phyloP scores from a whole-genome alignment of 2,888 invertebrate species.

The Dione juno region DNA sequence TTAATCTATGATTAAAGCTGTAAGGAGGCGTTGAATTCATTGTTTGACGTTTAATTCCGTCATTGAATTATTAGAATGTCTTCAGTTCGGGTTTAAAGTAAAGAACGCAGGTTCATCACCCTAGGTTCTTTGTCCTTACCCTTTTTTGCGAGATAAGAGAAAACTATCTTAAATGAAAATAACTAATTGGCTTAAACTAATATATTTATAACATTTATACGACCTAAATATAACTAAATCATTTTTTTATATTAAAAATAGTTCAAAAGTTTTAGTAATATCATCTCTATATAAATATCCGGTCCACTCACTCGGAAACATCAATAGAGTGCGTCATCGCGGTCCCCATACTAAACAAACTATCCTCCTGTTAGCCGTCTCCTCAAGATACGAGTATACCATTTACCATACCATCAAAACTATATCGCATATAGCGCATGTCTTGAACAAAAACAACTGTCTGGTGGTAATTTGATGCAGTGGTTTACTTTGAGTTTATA shows the following conservation, averaged over 20 bases:
- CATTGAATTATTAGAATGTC: no score
- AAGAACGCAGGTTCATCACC: no score
- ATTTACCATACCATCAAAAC: conserved; percentile 36
- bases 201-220: not conserved
- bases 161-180: no score
- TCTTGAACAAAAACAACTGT: not conserved
- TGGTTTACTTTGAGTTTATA: not conserved
- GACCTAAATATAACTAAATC: no score
- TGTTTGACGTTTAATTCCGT: no score
- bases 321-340: conserved; percentile 75
- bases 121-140: no score
- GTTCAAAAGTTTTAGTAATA: conserved; percentile 26
- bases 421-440: not conserved
- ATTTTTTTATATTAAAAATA: not conserved
- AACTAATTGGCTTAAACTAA: not conserved
- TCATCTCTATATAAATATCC: conserved; percentile 54
- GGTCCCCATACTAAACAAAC: conserved; percentile 69
- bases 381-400: conserved; percentile 51
- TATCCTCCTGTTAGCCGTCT: conserved; percentile 44
- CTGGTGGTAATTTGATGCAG: conserved; percentile 9
- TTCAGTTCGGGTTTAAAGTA: no score
- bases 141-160: no score
- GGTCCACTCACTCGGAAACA: conserved; percentile 75
- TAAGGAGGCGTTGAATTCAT: no score
- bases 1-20: no score